Evolutionary conservation across 2,888 invertebrate genomes (phyloP).

Genomic region (Drosophila kuntzei): DNA sequence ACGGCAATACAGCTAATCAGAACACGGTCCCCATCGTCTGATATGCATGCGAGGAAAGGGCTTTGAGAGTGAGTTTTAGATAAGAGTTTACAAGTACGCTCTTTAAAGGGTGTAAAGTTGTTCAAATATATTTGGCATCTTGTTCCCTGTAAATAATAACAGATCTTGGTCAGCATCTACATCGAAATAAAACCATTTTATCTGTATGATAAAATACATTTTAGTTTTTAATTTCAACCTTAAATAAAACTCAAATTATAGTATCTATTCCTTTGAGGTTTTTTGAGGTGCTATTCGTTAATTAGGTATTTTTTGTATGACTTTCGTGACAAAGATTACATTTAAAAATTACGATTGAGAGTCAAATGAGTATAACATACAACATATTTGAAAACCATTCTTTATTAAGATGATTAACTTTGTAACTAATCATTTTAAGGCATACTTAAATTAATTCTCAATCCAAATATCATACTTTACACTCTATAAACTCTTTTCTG

Average conservation of each 20-base stretch:
- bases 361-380: background rate
- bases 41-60: constrained; percentile 2
- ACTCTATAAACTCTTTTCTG: background rate
- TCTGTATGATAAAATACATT: background rate
- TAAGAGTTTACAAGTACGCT: background rate
- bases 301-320: too few relatives aligned
- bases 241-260: background rate
- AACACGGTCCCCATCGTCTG: background rate
- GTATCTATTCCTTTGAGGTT: too few relatives aligned
- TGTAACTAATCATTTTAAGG: too few relatives aligned
- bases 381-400: too few relatives aligned
- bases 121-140: background rate
- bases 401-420: too few relatives aligned
- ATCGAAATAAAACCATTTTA: background rate
- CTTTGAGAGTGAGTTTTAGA: background rate
- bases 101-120: background rate
- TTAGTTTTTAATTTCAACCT: background rate
- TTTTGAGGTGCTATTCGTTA: too few relatives aligned
- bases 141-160: background rate
- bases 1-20: constrained; percentile 3
- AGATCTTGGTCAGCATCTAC: background rate
- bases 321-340: too few relatives aligned
- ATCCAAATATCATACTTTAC: too few relatives aligned
- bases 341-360: too few relatives aligned
- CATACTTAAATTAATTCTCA: too few relatives aligned